Evolutionary conservation across 2,113 vertebrate genomes (phyloP).

Genomic region (Struthio camelus): DNA sequence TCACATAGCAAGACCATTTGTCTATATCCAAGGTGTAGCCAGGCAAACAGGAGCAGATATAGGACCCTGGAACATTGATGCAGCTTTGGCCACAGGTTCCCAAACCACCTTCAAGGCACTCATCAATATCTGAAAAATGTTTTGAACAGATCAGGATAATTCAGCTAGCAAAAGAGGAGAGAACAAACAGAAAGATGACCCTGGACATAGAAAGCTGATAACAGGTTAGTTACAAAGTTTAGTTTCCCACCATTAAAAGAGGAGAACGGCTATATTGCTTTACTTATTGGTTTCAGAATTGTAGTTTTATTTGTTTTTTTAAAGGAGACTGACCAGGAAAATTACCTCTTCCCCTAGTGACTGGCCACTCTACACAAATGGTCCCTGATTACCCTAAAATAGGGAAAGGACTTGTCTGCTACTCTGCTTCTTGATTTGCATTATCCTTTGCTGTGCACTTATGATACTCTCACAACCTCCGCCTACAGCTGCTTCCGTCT

Average conservation of each 20-base stretch:
- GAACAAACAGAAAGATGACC: neutral
- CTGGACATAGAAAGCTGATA: neutral
- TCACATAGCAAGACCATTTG: conserved; percentile 49
- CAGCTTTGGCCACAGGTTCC: conserved; percentile 67
- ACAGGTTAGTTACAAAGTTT: neutral
- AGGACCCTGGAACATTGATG: conserved; percentile 62
- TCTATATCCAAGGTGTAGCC: conserved; percentile 61
- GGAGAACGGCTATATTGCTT: neutral
- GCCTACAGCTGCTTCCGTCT: neutral
- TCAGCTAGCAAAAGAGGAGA: neutral
- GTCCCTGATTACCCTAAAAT: neutral
- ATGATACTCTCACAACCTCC: neutral
- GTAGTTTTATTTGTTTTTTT: neutral
- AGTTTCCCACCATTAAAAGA: neutral
- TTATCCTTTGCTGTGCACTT: neutral
- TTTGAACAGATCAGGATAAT: neutral
- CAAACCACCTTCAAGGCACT: conserved; percentile 63
- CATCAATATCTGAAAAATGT: conserved; percentile 63
- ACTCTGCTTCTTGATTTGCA: neutral
- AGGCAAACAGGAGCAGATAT: conserved; percentile 56
- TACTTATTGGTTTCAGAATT: neutral
- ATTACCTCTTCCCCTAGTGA: neutral
- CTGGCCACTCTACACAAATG: neutral
- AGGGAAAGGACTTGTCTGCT: neutral
- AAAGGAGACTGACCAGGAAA: neutral